Evolutionary conservation across 2,113 vertebrate species (phyloP), one percentile per base, ranked within the genome.

Genomic region (Ellobius talpinus): DNA sequence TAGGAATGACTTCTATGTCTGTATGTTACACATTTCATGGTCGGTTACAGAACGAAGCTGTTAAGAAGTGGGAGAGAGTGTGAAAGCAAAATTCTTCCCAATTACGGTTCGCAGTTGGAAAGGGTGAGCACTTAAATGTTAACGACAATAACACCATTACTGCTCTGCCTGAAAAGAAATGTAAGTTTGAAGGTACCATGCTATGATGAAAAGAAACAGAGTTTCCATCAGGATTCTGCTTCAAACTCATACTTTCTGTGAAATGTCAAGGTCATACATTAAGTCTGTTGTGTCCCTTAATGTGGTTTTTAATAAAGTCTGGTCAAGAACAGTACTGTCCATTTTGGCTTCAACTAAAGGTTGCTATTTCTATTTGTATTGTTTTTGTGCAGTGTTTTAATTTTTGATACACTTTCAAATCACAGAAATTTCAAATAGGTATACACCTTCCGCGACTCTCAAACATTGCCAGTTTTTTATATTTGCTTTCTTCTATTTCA

Each of bases 91-190:
- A 94, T 91, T 65, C 88, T 93, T 91, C 42, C 77, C 82, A 96
- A 94, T 95, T 96, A 78, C 61, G n/a, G 93, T 79, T 97, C 92
- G 96, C 63, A 93, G 94, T 94, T 90, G 86, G 96, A 96, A 98
- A 95, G 68, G 52, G 70, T 90, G 91, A 95, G 81, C 63, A 93
- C 91, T 89, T 90, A 97, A 96, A 89, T 96, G 95, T 93, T 97
- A 97, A 96, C 85, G 89, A 96, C 77, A 95, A 91, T 88, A 97
- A 91, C 84, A 87, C 58, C 50, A 70, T 97, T 89, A 89, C 39
- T 42, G 2, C 73, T 87, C 50, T 90, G 68, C 47, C 88, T 95
- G 89, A 70, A 95, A 97, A 84, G 91, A 97, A 86, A 94, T 84
- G 61, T 31, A 91, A 77, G 55, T 79, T 45, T 21, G 55, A 91